These are phyloP conservation scores for Caenorhabditis elegans DNA, from an alignment of 1,140 invertebrate species.

Conservation along the genomic window WBcel235 BX284603.4:12884001-12884500, in stretches of 20 bases:
- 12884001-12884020: constrained; percentile 50
- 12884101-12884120: constrained; percentile 59
- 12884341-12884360: constrained; percentile 62
- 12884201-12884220: constrained; percentile 63
- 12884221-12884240: constrained; percentile 64
- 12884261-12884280: constrained; percentile 51
- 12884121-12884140: constrained; percentile 57
- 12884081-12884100: constrained; percentile 54
- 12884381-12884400: constrained; percentile 60
- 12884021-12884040: constrained; percentile 51
- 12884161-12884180: constrained; percentile 64
- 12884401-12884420: constrained; percentile 65
- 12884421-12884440: constrained; percentile 63
- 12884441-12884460: constrained; percentile 60
- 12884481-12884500: too few relatives aligned
- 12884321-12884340: constrained; percentile 64
- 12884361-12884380: constrained; percentile 65
- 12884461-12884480: constrained; percentile 37
- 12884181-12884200: constrained; percentile 63
- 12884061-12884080: constrained; percentile 62
- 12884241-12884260: constrained; percentile 58
- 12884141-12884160: constrained; percentile 64
- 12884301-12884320: constrained; percentile 64
- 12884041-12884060: constrained; percentile 64
- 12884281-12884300: constrained; percentile 50